These are phyloP conservation scores for Julus scanicus DNA, from an alignment of 2,888 invertebrate species.

Conservation along the genomic window DNA sequence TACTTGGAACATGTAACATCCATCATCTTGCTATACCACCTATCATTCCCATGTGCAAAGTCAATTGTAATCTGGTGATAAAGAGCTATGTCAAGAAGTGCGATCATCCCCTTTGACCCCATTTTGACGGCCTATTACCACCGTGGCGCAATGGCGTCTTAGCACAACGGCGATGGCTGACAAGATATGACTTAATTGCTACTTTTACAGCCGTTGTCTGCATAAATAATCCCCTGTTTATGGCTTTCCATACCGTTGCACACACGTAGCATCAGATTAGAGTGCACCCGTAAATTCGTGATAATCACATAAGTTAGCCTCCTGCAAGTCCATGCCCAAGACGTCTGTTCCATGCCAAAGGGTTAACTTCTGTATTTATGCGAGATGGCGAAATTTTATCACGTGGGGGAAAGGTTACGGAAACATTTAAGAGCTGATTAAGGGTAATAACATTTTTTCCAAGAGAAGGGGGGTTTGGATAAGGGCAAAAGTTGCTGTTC, in stretches of 20 bases:
- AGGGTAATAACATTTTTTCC: neutral
- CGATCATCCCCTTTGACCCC: neutral
- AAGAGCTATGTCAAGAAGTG: neutral
- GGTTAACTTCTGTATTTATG: neutral
- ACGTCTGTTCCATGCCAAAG: neutral
- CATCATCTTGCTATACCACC: too few species aligned
- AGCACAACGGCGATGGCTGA: neutral
- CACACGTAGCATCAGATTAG: neutral
- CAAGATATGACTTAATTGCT: neutral
- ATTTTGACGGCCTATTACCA: neutral
- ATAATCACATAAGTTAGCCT: neutral
- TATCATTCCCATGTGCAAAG: neutral
- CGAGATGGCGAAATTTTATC: neutral
- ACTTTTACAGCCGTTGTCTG: neutral
- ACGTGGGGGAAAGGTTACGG: neutral
- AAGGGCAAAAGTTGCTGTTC: neutral
- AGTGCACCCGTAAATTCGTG: neutral
- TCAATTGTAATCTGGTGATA: neutral
- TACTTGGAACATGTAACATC: too few species aligned
- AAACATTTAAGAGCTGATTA: neutral
- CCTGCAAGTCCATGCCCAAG: neutral
- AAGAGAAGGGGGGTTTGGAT: too few species aligned
- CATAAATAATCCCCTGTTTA: conserved; percentile 11
- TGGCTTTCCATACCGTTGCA: neutral
- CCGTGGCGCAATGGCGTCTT: neutral